Percentiles rank a stretch among this genome's conserved stretches.
Conservation (phyloP, 2,888 invertebrate species). For the Parnassius glacialis region DNA sequence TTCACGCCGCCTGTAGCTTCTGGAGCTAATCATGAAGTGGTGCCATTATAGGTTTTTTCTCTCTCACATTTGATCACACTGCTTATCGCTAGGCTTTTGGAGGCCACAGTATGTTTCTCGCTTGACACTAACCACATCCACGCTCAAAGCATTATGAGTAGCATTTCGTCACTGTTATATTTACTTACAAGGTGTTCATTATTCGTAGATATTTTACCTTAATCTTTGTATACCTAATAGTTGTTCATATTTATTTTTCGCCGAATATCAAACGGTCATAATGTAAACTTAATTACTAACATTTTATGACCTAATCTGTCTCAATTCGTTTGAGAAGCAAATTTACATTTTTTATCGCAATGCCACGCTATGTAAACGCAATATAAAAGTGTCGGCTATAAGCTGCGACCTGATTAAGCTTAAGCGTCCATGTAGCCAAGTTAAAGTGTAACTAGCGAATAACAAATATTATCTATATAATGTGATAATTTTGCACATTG, state of each 20-base stretch:
- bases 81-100: too few species aligned
- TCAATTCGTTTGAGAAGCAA: conserved; percentile 25
- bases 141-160: too few species aligned
- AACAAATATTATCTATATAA: conserved; percentile 25
- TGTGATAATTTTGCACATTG: not conserved
- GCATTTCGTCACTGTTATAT: not conserved
- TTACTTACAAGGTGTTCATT: not conserved
- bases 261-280: conserved; percentile 6
- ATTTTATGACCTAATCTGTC: conserved; percentile 27
- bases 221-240: conserved; percentile 3
- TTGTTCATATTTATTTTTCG: conserved; percentile 3
- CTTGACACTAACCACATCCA: too few species aligned
- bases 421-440: conserved; percentile 11
- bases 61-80: too few species aligned
- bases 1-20: too few species aligned
- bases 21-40: too few species aligned
- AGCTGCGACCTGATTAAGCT: conserved; percentile 27
- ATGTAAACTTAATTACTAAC: conserved; percentile 17
- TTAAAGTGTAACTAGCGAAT: conserved; percentile 18
- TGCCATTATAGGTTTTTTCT: too few species aligned
- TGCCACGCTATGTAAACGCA: conserved; percentile 18
- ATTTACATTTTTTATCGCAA: conserved; percentile 26
- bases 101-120: too few species aligned
- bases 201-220: not conserved
- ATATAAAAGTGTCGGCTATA: conserved; percentile 23